Evolutionary conservation across 2,113 vertebrate genomes (phyloP).

Genomic region (Amphiprion percula): DNA sequence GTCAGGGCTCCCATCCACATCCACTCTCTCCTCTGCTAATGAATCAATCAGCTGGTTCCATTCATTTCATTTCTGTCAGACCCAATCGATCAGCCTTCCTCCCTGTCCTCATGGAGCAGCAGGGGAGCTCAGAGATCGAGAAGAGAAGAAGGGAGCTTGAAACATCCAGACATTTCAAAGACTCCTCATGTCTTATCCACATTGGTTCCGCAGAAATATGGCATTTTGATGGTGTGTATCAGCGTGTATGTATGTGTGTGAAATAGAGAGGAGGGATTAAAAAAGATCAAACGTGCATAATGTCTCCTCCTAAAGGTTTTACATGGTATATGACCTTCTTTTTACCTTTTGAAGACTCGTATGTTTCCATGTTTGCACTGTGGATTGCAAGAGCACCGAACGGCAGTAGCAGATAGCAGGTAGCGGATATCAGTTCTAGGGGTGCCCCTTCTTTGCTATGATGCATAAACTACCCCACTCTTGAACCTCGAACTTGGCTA

Average conservation of each 20-base stretch:
- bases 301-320: conserved; percentile 38
- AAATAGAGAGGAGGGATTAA: conserved; percentile 54
- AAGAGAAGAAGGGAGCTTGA: conserved; percentile 48
- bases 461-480: conserved; percentile 36
- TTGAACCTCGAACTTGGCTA: conserved; percentile 45
- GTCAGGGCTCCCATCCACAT: conserved; percentile 56
- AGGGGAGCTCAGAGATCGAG: conserved; percentile 53
- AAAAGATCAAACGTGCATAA: conserved; percentile 61
- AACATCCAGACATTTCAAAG: conserved; percentile 74
- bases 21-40: conserved; percentile 65
- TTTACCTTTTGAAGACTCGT: conserved; percentile 39
- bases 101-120: conserved; percentile 59
- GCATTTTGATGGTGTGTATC: conserved; percentile 48
- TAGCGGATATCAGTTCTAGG: conserved; percentile 33
- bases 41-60: conserved; percentile 80
- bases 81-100: conserved; percentile 75
- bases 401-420: conserved; percentile 22
- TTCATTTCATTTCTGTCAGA: conserved; percentile 79
- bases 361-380: conserved; percentile 23
- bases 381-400: conserved; percentile 30
- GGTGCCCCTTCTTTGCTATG: conserved; percentile 39
- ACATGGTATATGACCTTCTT: conserved; percentile 51
- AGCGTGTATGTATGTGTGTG: conserved; percentile 38
- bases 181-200: conserved; percentile 55
- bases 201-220: conserved; percentile 59